Conservation (phyloP, 1,140 invertebrate genomes). For the Elymnias hypermnestra region DNA sequence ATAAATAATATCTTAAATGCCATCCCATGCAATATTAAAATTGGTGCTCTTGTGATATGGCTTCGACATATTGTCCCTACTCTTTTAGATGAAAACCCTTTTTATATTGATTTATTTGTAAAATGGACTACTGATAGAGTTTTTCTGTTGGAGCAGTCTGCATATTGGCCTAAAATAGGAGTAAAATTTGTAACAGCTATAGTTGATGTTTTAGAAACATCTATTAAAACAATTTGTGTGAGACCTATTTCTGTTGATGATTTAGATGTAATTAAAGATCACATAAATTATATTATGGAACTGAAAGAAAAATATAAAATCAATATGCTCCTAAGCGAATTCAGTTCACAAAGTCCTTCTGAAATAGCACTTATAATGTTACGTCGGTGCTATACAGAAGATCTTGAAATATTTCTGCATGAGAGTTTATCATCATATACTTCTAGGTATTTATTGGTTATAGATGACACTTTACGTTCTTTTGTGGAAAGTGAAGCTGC, state of each 20-base stretch:
- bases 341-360: constrained; percentile 49
- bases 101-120: constrained; percentile 61
- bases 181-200: constrained; percentile 62
- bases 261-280: constrained; percentile 52
- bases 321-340: constrained; percentile 59
- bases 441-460: constrained; percentile 50
- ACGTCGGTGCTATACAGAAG: constrained; percentile 62
- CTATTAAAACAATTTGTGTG: constrained; percentile 52
- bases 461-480: constrained; percentile 50
- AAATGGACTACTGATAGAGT: constrained; percentile 62
- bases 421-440: constrained; percentile 53
- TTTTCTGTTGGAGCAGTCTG: constrained; percentile 56
- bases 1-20: constrained; percentile 49
- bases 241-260: constrained; percentile 61
- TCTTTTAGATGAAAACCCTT: constrained; percentile 58
- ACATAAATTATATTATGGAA: constrained; percentile 56
- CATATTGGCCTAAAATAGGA: constrained; percentile 68
- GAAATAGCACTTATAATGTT: constrained; percentile 64
- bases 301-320: constrained; percentile 68
- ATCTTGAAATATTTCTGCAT: constrained; percentile 53
- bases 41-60: constrained; percentile 58
- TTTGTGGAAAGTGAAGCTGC: constrained; percentile 63
- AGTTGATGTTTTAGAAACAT: constrained; percentile 46
- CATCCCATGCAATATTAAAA: constrained; percentile 56
- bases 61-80: constrained; percentile 54